A percentile compares a stretch with the other conserved stretches of the same genome.
Evolutionary conservation across 2,888 invertebrate species (phyloP).

Genomic region (Busseola fusca): DNA sequence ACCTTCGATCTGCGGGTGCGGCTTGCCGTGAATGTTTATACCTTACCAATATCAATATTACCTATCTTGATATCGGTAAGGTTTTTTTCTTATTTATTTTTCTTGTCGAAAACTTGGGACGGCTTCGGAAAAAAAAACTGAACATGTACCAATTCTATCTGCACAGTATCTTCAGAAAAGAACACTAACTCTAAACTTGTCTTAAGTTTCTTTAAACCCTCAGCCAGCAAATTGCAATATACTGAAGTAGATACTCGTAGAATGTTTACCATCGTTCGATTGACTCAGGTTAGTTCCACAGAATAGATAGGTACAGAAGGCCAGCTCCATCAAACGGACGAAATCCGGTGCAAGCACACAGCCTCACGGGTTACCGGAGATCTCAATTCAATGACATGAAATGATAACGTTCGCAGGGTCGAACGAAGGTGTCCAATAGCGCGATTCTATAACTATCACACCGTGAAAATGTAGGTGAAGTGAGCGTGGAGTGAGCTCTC

Average conservation of each 20-base stretch:
- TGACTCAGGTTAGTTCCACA: constrained; percentile 18
- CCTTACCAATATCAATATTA: neutral
- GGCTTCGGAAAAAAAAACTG: neutral
- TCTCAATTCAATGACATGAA: neutral
- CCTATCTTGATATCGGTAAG: neutral
- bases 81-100: neutral
- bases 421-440: too few species aligned
- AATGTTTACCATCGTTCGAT: constrained; percentile 39
- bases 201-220: constrained; percentile 33
- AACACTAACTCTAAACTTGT: constrained; percentile 1
- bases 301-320: constrained; percentile 17
- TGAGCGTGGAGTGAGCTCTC: too few species aligned
- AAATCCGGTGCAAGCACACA: neutral
- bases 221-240: constrained; percentile 39
- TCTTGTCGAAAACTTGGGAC: neutral
- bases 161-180: constrained; percentile 5
- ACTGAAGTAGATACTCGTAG: constrained; percentile 40
- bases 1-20: neutral
- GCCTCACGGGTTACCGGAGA: neutral
- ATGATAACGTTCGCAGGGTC: neutral
- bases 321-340: too few species aligned
- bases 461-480: too few species aligned
- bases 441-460: too few species aligned
- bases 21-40: neutral
- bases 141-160: neutral